phyloP scores from a whole-genome alignment of 2,888 invertebrate genomes.

The Pyrrhosoma nymphula region DNA sequence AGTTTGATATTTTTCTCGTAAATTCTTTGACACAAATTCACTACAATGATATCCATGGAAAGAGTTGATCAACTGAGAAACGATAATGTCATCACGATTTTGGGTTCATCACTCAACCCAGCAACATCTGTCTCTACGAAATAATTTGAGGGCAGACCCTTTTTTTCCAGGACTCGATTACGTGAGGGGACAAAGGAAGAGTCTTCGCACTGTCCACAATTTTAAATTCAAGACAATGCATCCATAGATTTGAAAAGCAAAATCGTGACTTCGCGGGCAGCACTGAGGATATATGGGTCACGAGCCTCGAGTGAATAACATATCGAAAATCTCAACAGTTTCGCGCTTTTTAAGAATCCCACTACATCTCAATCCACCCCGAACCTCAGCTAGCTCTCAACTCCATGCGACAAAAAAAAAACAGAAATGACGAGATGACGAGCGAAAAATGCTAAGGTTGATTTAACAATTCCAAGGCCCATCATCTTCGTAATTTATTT shows the following conservation, averaged over 20 bases:
- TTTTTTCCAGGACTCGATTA: not conserved
- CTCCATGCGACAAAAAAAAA: not conserved
- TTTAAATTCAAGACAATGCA: constrained; percentile 38
- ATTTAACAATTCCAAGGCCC: not conserved
- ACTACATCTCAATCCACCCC: not conserved
- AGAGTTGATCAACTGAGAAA: not conserved
- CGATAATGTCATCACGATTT: not conserved
- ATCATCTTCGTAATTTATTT: too few relatives aligned
- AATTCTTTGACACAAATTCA: not conserved
- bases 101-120: not conserved
- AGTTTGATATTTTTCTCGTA: not conserved
- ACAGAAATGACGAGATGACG: not conserved
- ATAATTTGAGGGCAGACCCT: not conserved
- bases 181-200: constrained; percentile 5
- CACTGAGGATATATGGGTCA: constrained; percentile 28
- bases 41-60: not conserved
- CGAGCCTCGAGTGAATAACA: not conserved
- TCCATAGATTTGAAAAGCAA: not conserved
- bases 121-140: not conserved
- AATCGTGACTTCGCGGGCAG: constrained; percentile 18
- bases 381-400: not conserved
- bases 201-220: not conserved
- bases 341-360: not conserved
- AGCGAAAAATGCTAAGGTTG: not conserved
- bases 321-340: constrained; percentile 5